A percentile compares a stretch with the other conserved stretches of the same genome.
Evolutionary conservation across 2,888 invertebrate genomes (phyloP).

Genomic region (Oscheius myriophilus): DNA sequence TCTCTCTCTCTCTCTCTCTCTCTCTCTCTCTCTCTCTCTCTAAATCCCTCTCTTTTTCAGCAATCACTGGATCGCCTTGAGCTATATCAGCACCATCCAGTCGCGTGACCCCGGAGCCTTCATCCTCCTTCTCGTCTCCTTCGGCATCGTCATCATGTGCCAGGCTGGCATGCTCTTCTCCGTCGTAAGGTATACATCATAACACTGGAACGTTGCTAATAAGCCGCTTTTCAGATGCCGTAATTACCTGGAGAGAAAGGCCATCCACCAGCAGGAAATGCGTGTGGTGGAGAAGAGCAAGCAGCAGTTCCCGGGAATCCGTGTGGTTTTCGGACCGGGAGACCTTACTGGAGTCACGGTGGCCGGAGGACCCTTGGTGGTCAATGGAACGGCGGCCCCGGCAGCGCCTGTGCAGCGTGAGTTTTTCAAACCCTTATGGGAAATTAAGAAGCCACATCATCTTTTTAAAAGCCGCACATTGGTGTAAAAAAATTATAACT

Average conservation of each 20-base stretch:
- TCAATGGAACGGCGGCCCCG: neutral
- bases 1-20: constrained; percentile 2
- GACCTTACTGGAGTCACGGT: neutral
- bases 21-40: neutral
- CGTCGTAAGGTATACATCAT: constrained; percentile 27
- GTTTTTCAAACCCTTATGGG: neutral
- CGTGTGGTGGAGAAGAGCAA: constrained; percentile 50
- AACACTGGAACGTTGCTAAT: neutral
- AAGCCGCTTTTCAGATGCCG: constrained; percentile 36
- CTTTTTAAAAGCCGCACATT: too few species aligned
- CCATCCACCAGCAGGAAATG: constrained; percentile 54
- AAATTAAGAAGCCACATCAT: neutral
- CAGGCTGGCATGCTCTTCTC: constrained; percentile 41
- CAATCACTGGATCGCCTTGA: constrained; percentile 38
- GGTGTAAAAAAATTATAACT: too few species aligned
- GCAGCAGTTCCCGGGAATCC: constrained; percentile 28
- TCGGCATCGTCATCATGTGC: constrained; percentile 20
- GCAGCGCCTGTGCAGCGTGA: neutral
- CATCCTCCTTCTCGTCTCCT: neutral
- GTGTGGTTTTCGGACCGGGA: constrained; percentile 24
- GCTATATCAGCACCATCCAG: constrained; percentile 10
- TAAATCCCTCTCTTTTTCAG: constrained; percentile 24
- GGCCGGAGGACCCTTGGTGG: neutral
- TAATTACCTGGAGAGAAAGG: constrained; percentile 53
- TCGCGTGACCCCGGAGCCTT: constrained; percentile 23